phyloP scores from a whole-genome alignment of 2,888 invertebrate genomes.

The Terebella lapidaria region DNA sequence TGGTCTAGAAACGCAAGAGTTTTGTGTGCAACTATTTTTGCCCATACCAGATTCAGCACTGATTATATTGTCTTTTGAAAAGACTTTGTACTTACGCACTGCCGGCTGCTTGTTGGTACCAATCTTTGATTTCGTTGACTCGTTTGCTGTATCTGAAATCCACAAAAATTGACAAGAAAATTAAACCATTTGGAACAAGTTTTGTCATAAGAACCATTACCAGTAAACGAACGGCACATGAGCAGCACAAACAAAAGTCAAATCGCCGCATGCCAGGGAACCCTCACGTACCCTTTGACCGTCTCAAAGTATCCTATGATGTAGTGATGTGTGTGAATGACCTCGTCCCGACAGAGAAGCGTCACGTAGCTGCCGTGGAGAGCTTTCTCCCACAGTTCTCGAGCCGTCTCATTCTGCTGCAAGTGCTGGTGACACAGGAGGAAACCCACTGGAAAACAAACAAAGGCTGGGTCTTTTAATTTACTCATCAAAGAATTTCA shows the following conservation, averaged over 20 bases:
- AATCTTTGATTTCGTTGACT: slow-evolving; percentile 92
- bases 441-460: slow-evolving; percentile 66
- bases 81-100: slow-evolving; percentile 65
- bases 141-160: slow-evolving; percentile 59
- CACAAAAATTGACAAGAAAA: slow-evolving; percentile 6
- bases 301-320: slow-evolving; percentile 89
- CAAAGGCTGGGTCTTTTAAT: too few relatives aligned
- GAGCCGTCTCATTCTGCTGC: slow-evolving; percentile 62
- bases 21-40: too few relatives aligned
- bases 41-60: too few relatives aligned
- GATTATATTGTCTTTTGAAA: too few relatives aligned
- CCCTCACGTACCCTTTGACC: slow-evolving; percentile 84
- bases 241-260: too few relatives aligned
- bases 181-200: too few relatives aligned
- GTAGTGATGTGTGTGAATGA: slow-evolving; percentile 89
- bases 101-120: slow-evolving; percentile 82
- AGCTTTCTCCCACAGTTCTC: slow-evolving; percentile 79
- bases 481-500: too few relatives aligned
- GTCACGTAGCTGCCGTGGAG: slow-evolving; percentile 91
- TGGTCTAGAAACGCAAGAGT: slow-evolving; percentile 61
- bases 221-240: too few relatives aligned
- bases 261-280: too few relatives aligned
- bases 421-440: slow-evolving; percentile 84
- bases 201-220: too few relatives aligned
- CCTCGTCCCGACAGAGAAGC: slow-evolving; percentile 93